These are phyloP conservation scores for Volucella inflata DNA, from an alignment of 2,888 invertebrate genomes.

Conservation along the genomic window DNA sequence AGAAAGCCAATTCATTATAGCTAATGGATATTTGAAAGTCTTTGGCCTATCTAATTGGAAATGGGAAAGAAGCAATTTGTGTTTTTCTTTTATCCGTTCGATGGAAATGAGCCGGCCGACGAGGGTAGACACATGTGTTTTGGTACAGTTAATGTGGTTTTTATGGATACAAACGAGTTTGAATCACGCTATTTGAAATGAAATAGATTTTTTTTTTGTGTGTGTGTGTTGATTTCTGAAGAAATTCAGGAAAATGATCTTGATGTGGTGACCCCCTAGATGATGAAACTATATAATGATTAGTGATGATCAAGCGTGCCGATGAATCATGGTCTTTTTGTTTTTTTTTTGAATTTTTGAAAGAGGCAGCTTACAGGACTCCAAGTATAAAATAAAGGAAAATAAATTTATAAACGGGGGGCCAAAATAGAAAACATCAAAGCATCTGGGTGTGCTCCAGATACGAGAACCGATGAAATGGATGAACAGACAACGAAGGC, in stretches of 20 bases:
- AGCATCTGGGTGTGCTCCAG: too few relatives aligned
- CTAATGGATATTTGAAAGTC: conserved; percentile 72
- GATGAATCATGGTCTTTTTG: too few relatives aligned
- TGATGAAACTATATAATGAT: too few relatives aligned
- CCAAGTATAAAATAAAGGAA: too few relatives aligned
- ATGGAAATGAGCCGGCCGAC: background rate
- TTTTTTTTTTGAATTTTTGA: too few relatives aligned
- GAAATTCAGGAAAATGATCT: background rate
- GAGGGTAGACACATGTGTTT: conserved; percentile 36
- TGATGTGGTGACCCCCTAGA: background rate
- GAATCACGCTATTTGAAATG: conserved; percentile 16
- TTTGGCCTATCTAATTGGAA: conserved; percentile 52
- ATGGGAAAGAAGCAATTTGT: conserved; percentile 29
- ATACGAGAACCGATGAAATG: too few relatives aligned
- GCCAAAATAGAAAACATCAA: too few relatives aligned
- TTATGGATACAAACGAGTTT: conserved; percentile 40
- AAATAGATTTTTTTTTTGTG: conserved; percentile 27
- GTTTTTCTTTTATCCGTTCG: background rate
- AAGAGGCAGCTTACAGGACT: too few relatives aligned
- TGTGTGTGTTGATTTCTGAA: too few relatives aligned
- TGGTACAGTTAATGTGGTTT: conserved; percentile 52
- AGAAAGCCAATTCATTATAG: conserved; percentile 67
- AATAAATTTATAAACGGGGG: too few relatives aligned
- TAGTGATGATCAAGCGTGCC: too few relatives aligned
- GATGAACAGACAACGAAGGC: too few relatives aligned